phyloP scores from a whole-genome alignment of 2,113 vertebrate species.

The Clarias batrachus region DNA sequence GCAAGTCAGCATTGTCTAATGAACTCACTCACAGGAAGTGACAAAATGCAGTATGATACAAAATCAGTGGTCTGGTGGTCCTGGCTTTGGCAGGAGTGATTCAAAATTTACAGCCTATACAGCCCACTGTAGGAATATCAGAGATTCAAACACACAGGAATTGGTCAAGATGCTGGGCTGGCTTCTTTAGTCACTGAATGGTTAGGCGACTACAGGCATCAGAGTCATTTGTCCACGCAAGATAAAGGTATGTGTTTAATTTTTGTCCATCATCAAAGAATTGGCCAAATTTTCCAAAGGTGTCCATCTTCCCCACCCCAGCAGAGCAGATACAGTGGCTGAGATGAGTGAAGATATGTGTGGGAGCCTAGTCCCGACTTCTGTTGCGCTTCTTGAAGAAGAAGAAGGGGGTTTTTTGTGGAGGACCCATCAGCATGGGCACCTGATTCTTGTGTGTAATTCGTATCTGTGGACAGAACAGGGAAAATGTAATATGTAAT shows the following conservation, averaged over 20 bases:
- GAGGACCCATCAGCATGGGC: slow-evolving; percentile 87
- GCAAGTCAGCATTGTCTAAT: slow-evolving; percentile 41
- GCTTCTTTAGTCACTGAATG: slow-evolving; percentile 34
- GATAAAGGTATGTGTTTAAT: slow-evolving; percentile 16
- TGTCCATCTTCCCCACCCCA: slow-evolving; percentile 32
- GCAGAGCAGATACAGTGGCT: slow-evolving; percentile 44
- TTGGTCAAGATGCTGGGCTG: slow-evolving; percentile 49
- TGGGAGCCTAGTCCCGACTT: slow-evolving; percentile 76
- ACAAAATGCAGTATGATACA: slow-evolving; percentile 39
- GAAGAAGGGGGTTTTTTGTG: slow-evolving; percentile 90
- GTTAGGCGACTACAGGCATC: slow-evolving; percentile 31
- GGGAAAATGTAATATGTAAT: slow-evolving; percentile 12
- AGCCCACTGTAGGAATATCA: slow-evolving; percentile 34
- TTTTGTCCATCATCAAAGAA: slow-evolving; percentile 14
- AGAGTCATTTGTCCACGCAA: slow-evolving; percentile 34
- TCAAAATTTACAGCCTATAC: slow-evolving; percentile 31
- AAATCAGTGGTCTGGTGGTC: slow-evolving; percentile 57
- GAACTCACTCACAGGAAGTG: slow-evolving; percentile 27
- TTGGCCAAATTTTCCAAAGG: slow-evolving; percentile 6
- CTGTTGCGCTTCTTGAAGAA: slow-evolving; percentile 85
- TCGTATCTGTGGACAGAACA: slow-evolving; percentile 75
- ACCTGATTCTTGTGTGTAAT: slow-evolving; percentile 96
- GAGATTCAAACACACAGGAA: slow-evolving; percentile 58
- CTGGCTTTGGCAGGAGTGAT: slow-evolving; percentile 16
- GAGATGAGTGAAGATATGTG: slow-evolving; percentile 44